Conservation (phyloP, 2,113 vertebrate species). For the Orientallactaga bullata region DNA sequence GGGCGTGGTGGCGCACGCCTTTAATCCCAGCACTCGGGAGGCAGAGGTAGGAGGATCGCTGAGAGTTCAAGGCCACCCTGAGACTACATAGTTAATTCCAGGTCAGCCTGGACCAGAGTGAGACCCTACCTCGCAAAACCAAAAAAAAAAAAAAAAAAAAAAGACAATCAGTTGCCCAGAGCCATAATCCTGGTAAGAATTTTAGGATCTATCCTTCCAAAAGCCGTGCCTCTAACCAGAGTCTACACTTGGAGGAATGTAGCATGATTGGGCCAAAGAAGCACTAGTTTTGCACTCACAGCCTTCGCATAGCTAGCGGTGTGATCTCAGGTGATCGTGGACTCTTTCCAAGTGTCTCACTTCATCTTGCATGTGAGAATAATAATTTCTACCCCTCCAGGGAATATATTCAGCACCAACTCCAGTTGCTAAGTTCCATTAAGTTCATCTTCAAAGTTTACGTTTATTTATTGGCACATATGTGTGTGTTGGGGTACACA, state of each 20-base stretch:
- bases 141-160: too few relatives aligned
- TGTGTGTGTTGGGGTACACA: too few relatives aligned
- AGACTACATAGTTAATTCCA: too few relatives aligned
- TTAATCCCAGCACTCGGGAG: too few relatives aligned
- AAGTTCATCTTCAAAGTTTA: background rate
- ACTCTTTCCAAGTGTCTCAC: background rate
- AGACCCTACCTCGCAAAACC: too few relatives aligned
- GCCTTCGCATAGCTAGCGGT: background rate
- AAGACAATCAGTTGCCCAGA: background rate
- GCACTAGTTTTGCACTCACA: background rate
- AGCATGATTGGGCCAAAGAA: background rate
- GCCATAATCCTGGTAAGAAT: background rate
- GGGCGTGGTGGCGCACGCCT: too few relatives aligned
- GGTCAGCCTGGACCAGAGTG: too few relatives aligned
- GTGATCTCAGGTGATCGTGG: fast-evolving
- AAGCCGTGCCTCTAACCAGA: background rate
- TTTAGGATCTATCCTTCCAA: background rate
- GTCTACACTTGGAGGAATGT: background rate
- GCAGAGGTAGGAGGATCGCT: too few relatives aligned
- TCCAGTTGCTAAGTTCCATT: background rate
- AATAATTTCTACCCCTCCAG: background rate
- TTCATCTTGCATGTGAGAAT: background rate
- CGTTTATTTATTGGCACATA: too few relatives aligned
- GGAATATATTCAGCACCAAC: background rate
- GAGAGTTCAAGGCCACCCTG: too few relatives aligned